Base-by-base conservation (phyloP, 2,888 invertebrate species). In the Dryomyza anilis region DNA sequence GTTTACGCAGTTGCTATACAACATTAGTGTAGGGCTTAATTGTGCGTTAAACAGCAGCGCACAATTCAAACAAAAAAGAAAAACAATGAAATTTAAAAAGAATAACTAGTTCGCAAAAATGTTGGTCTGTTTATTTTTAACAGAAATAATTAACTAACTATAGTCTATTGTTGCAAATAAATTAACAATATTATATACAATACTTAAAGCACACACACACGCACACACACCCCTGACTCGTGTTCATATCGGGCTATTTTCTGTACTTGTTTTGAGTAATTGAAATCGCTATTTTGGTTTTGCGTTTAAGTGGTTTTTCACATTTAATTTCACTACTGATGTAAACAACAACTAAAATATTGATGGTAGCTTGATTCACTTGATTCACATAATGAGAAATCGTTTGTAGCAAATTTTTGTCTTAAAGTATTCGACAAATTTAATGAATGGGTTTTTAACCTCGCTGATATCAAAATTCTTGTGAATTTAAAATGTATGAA, bases 101-200 rank as follows among this genome's bases (percentile, higher is more conserved):
- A 5, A 43, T 2, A 50, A 27, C 27, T 10, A 3, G 50, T 50
- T 50, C 50, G 23, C 39, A 39, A n/a, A 39, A n/a, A 12, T 39
- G 23, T 50, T 27, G 27, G 50, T n/a, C 50, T 50, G 27, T 10
- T 50, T 50, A 50, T 50, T 50, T 50, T 50, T 10, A 50, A 50
- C 23, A n/a, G n/a, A n/a, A n/a, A n/a, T n/a, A n/a, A n/a, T n/a
- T n/a, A 39, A 50, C 25, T 50, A 50, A 50, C 25, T 50, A 50
- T 25, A 50, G 2, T 50, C 25, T 27, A 50, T 50, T n/a, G 50
- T n/a, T 27, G 25, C 23, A 21, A 50, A 50, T 50, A 50, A 50
- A 50, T 27, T 23, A 10, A 25, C 2, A 50, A 50, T 7, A 25
- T 23, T 50, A 27, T 50, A 19, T 46, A 50, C 25, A 50, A 21